A percentile compares a stretch with the other conserved stretches of the same genome.
These are phyloP conservation scores for Eilema depressum DNA, from an alignment of 2,888 invertebrate species.

Conservation along the genomic window DNA sequence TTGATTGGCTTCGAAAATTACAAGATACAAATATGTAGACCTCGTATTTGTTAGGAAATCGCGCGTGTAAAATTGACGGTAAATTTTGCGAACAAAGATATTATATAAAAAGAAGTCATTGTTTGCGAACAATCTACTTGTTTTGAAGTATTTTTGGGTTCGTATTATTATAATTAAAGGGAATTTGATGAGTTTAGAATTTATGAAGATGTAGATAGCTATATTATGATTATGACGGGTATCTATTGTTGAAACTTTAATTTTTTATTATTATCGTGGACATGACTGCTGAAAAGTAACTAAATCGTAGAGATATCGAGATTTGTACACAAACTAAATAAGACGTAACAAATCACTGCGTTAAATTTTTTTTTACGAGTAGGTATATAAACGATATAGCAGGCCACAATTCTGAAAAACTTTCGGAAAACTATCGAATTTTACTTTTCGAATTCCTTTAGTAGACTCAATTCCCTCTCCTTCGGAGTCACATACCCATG, in stretches of 20 bases:
- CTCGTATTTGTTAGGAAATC: slow-evolving; percentile 17
- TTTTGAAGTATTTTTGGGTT: slow-evolving; percentile 13
- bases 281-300: background rate
- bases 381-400: too few species aligned
- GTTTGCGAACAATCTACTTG: background rate
- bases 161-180: background rate
- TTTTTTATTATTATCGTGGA: too few species aligned
- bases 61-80: background rate
- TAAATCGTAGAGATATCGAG: background rate
- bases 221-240: too few species aligned
- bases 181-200: background rate
- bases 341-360: background rate
- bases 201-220: background rate
- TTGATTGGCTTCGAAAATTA: slow-evolving; percentile 26
- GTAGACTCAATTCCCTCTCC: too few species aligned
- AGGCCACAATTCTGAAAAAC: background rate
- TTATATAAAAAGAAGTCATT: too few species aligned
- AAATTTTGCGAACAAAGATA: slow-evolving; percentile 12
- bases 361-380: too few species aligned
- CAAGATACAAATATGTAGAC: slow-evolving; percentile 16
- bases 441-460: background rate
- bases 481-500: background rate
- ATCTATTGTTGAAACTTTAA: background rate
- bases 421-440: background rate
- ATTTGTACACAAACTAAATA: background rate